Evolutionary conservation across 2,797 vertebrate species (phyloP), one percentile per base, ranked within the genome.

Genomic region (Neoniphon sammara): DNA sequence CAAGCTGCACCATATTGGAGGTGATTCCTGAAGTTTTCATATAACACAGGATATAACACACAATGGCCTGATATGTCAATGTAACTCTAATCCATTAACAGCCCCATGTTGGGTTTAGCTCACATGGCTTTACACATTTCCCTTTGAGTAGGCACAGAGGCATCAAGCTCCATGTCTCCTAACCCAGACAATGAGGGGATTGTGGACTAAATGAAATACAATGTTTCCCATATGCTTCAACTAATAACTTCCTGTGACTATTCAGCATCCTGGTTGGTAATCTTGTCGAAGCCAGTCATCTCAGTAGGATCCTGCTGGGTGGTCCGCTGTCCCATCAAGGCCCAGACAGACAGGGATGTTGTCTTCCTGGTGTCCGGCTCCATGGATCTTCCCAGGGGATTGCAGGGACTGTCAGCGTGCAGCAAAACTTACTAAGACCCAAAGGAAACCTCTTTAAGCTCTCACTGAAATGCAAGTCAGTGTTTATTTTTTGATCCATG

Each of bases 231-330:
- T 64, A 75, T 78, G 77, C 50, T 53, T 54, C 47, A 49, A 34
- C 31, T 44, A 60, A 21, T 61, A 15, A 34, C 44, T 67, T 30
- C 52, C 44, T 80, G 68, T 65, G 67, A 70, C 65, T 61, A 66
- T 60, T 60, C 27, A 49, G 46, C 55, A 60, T 78, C 53, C 54
- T 65, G 67, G 27, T 42, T 50, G 20, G 34, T 53, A 47, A 61
- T 69, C 57, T 42, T 30, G 49, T 53, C 20, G 36, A n/a, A 77
- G 53, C 60, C 75, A 71, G 57, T 85, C 66, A 63, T 53, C 54
- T 59, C n/a, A 71, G 81, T 56, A 78, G 72, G 67, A 80, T 63
- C 67, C 59, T 54, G 46, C 80, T 87, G 87, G 86, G 89, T 90
- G 85, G 86, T 87, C 87, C 70, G 18, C 39, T 8, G 55, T 84